phyloP scores from a whole-genome alignment of 2,113 vertebrate species.

The Sigmodon hispidus region DNA sequence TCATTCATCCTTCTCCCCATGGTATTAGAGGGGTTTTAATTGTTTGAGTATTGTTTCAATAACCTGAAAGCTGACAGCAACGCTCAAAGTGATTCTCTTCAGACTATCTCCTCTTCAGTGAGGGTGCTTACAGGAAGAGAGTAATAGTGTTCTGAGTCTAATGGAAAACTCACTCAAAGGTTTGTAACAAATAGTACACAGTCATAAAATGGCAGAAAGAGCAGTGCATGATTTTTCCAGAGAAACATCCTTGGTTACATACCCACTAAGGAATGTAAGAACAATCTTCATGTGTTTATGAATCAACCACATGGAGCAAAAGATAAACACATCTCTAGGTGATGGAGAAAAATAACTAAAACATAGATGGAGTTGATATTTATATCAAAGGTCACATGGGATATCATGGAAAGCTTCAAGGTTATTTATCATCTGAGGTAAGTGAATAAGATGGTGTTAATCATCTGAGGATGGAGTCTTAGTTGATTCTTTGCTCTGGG shows the following conservation, averaged over 20 bases:
- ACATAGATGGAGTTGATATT: background rate
- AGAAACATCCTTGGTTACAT: background rate
- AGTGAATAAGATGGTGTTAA: background rate
- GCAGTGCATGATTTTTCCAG: background rate
- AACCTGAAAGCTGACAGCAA: too few relatives aligned
- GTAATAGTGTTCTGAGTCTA: background rate
- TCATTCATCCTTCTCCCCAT: background rate
- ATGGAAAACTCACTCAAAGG: background rate
- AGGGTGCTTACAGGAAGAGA: background rate
- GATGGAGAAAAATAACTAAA: conserved; percentile 34
- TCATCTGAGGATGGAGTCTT: background rate
- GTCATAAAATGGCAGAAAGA: background rate
- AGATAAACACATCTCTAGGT: background rate
- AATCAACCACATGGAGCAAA: background rate
- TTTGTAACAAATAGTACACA: background rate
- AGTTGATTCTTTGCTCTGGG: conserved; percentile 1
- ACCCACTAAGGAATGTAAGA: background rate
- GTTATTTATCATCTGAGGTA: background rate
- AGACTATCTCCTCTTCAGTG: background rate
- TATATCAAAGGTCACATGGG: conserved; percentile 23
- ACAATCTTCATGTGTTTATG: background rate
- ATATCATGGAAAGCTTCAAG: background rate
- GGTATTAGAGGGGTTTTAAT: background rate
- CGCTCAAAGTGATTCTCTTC: background rate
- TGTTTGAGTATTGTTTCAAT: background rate